Evolutionary conservation across 2,888 invertebrate species (phyloP).

Genomic region (Andrena trimmerana): DNA sequence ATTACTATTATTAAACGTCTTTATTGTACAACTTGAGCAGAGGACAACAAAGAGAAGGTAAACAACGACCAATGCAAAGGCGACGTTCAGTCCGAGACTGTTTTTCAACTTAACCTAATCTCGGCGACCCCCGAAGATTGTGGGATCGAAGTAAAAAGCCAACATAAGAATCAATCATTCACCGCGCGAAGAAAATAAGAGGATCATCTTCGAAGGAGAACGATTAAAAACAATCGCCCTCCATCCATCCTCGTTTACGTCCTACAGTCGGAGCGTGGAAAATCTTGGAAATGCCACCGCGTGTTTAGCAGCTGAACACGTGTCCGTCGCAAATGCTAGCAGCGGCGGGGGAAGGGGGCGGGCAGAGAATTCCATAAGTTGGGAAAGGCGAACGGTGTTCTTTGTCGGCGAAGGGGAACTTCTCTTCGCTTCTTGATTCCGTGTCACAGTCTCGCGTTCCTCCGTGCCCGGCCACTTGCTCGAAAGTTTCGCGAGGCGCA

Average conservation of each 20-base stretch:
- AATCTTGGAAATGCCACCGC: conserved; percentile 26
- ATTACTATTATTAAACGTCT: too few species aligned
- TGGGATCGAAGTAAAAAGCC: too few species aligned
- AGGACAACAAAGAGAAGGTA: too few species aligned
- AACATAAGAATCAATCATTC: too few species aligned
- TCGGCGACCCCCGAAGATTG: too few species aligned
- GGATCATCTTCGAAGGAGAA: too few species aligned
- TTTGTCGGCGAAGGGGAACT: not conserved
- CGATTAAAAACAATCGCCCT: too few species aligned
- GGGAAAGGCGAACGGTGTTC: not conserved
- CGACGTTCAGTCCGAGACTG: too few species aligned
- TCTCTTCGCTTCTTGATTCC: conserved; percentile 27
- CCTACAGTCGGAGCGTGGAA: conserved; percentile 8
- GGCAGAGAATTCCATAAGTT: conserved; percentile 13
- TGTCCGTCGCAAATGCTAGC: conserved; percentile 30
- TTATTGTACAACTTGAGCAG: too few species aligned
- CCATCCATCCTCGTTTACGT: not conserved
- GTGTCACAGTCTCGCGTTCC: conserved; percentile 23
- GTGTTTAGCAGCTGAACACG: conserved; percentile 17
- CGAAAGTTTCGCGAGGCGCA: conserved; percentile 29
- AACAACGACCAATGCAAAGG: too few species aligned
- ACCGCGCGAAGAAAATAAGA: too few species aligned
- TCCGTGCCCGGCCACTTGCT: not conserved
- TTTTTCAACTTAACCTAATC: too few species aligned
- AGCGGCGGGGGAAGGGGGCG: not conserved